Evolutionary conservation across 2,797 vertebrate species (phyloP).

Genomic region (Cirrhinus molitorella): DNA sequence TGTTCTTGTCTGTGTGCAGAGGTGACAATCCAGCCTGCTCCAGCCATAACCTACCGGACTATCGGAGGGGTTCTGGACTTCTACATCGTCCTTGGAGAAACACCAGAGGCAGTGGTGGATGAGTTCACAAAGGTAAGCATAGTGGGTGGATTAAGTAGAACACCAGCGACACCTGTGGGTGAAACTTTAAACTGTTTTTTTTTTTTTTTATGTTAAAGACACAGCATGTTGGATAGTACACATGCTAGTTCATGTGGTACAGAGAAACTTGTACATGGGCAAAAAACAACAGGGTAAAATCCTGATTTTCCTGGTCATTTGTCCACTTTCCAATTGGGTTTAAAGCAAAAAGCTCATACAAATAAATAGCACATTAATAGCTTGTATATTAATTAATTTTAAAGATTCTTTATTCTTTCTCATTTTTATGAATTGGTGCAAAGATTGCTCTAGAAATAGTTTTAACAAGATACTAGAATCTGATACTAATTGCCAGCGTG

Average conservation of each 20-base stretch:
- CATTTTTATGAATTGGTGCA: background rate
- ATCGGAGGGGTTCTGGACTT: slow-evolving; percentile 95
- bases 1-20: slow-evolving; percentile 73
- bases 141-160: background rate
- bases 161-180: background rate
- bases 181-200: background rate
- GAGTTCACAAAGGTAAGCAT: slow-evolving; percentile 84
- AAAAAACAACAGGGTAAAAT: background rate
- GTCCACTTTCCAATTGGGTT: too few species aligned
- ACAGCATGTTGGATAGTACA: background rate
- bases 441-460: background rate
- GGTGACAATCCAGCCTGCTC: slow-evolving; percentile 89
- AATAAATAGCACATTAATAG: too few species aligned
- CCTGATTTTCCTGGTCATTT: background rate
- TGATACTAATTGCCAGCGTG: too few species aligned
- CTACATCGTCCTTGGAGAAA: slow-evolving; percentile 90
- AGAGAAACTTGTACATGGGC: background rate
- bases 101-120: slow-evolving; percentile 92
- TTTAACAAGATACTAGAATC: too few species aligned
- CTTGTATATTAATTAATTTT: background rate
- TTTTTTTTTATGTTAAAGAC: background rate
- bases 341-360: too few species aligned
- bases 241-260: background rate
- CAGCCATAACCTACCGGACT: slow-evolving; percentile 91
- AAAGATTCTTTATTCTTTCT: background rate